Evolutionary conservation across 2,113 vertebrate species (phyloP), one percentile per base, ranked within the genome.

Genomic region (Rhodinocichla rosea): DNA sequence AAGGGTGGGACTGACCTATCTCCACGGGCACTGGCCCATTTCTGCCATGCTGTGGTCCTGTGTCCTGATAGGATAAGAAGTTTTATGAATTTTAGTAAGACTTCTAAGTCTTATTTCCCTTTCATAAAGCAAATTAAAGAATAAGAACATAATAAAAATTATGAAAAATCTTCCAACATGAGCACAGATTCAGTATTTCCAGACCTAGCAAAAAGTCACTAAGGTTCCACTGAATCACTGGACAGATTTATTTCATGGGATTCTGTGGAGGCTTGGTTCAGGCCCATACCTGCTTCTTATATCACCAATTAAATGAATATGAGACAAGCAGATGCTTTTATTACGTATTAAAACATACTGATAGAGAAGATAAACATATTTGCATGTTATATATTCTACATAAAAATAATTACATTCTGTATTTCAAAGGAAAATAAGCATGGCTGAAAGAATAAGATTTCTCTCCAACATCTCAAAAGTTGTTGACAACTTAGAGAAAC

Each of bases 1-100:
- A 33, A 59, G 10, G 9, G 5, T 24, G 16, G 9, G 22, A 52
- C 35, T 44, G 6, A 22, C 2, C 0, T 0, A 10, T 23, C 9
- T 83, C 10, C 14, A 22, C 15, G 50, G 33, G 11, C 20, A 17
- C 24, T 30, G 7, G 13, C 3, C 11, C 32, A 3, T 17, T 39
- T 80, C 68, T 68, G 19, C 5, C 10, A 6, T 1, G 3, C 7
- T 63, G 17, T 52, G 21, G 6, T 65, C 39, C n/a, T 67, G 6
- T 18, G 47, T 60, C 24, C 44, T 35, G 9, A 27, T 3, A 39
- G 13, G 4, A 35, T 13, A 80, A 64, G 2, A 79, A 3, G 8
- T 33, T 86, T 79, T 42, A 45, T 23, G 12, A 56, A 39, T 30
- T 76, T 64, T 33, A 42, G 15, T 52, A 55, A 59, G 21, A 49